A percentile compares a stretch with the other conserved stretches of the same genome.
Evolutionary conservation across 30 jellyfish, hydroid and myxozoan species (phyloP).

Genomic region (Pseudorhiza aurosa): DNA sequence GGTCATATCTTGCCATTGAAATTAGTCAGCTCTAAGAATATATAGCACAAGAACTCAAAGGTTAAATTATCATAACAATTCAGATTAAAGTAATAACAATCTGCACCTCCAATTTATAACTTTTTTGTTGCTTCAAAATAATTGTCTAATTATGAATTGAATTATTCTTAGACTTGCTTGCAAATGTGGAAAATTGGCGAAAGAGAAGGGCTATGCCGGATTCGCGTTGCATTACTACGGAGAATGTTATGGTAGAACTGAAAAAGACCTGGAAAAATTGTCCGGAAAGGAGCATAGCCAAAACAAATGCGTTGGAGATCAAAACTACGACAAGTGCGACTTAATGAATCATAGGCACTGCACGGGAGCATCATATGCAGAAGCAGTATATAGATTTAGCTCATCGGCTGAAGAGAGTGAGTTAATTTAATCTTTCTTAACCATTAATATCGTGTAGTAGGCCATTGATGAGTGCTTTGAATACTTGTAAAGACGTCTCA

Average conservation of each 20-base stretch:
- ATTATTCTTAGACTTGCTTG: slow-evolving; percentile 43
- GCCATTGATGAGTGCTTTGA: no score
- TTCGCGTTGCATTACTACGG: slow-evolving; percentile 36
- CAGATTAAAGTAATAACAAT: no score
- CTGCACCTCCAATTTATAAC: no score
- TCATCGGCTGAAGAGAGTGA: slow-evolving; percentile 5
- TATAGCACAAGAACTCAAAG: no score
- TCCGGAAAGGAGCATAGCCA: background rate
- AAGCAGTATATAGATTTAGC: slow-evolving; percentile 22
- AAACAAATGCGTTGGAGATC: slow-evolving; percentile 17
- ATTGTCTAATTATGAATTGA: background rate
- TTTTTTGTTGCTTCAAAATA: no score
- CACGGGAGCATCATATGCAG: slow-evolving; percentile 19
- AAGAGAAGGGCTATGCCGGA: background rate
- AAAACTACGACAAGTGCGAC: slow-evolving; percentile 5
- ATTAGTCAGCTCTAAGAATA: no score
- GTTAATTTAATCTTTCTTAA: no score
- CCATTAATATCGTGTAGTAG: no score
- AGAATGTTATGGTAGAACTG: slow-evolving; percentile 36
- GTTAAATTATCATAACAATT: no score
- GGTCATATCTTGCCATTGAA: no score
- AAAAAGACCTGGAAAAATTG: background rate
- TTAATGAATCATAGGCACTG: slow-evolving; percentile 14
- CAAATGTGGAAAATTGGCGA: slow-evolving; percentile 39
- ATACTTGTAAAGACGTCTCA: no score